These are phyloP conservation scores for Theretra japonica DNA, from an alignment of 2,888 invertebrate genomes.

Conservation along the genomic window DNA sequence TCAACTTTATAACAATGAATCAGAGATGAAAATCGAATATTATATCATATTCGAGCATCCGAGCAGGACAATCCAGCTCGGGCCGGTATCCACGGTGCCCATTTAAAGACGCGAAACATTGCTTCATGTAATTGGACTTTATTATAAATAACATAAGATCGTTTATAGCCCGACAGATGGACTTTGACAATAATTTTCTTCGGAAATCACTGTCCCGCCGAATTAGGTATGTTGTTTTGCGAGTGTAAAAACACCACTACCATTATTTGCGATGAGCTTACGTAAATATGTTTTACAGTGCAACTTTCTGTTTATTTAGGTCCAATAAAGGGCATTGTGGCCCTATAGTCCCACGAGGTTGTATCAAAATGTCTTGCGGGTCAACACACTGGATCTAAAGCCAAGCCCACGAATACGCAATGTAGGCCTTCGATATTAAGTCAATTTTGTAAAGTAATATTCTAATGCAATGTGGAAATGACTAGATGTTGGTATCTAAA, in stretches of 20 bases:
- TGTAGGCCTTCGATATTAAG: not conserved
- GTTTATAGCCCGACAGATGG: slow-evolving; percentile 34
- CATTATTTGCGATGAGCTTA: slow-evolving; percentile 28
- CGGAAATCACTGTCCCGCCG: slow-evolving; percentile 58
- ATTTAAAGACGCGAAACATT: slow-evolving; percentile 55
- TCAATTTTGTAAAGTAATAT: slow-evolving; percentile 12
- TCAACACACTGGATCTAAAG: not conserved
- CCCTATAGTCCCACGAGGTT: not conserved
- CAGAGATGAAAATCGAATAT: slow-evolving; percentile 48
- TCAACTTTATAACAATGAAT: slow-evolving; percentile 44
- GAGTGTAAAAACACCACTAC: slow-evolving; percentile 43
- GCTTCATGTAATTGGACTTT: slow-evolving; percentile 41
- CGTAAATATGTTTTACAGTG: slow-evolving; percentile 20
- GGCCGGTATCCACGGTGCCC: slow-evolving; percentile 60
- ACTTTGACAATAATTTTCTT: slow-evolving; percentile 38
- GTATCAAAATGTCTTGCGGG: not conserved
- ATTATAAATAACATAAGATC: slow-evolving; percentile 40
- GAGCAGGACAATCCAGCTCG: slow-evolving; percentile 63
- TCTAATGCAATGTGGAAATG: slow-evolving; percentile 7
- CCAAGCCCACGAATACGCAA: slow-evolving; percentile 9
- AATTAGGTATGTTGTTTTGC: slow-evolving; percentile 60
- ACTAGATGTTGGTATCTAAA: not conserved
- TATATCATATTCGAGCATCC: slow-evolving; percentile 43
- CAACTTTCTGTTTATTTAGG: not conserved
- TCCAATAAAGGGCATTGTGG: not conserved